Evolutionary conservation across 2,797 vertebrate genomes (phyloP).

Genomic region (Jordanella pulchra): DNA sequence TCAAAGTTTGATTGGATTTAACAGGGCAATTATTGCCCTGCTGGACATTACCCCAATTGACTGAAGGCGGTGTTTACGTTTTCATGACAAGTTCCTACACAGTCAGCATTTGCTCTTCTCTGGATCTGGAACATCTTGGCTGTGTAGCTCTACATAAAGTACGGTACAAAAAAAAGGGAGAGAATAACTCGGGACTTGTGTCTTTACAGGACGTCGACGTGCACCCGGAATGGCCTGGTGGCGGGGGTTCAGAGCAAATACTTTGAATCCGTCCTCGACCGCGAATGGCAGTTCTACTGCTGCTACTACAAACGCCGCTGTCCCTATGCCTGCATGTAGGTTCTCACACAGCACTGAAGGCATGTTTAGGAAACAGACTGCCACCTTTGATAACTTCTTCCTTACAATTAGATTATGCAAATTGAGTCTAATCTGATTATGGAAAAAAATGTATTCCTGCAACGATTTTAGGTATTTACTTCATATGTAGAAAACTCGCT

Average conservation of each 20-base stretch:
- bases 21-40: conserved; percentile 43
- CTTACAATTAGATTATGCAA: not conserved
- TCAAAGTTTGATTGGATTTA: conserved; percentile 59
- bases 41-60: conserved; percentile 52
- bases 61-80: conserved; percentile 55
- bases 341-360: conserved; percentile 19
- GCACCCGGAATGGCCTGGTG: conserved; percentile 93
- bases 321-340: conserved; percentile 95
- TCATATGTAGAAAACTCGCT: not conserved
- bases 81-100: conserved; percentile 65
- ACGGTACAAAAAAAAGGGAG: not conserved
- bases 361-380: not conserved
- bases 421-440: not conserved
- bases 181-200: conserved; percentile 20
- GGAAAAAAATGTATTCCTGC: not conserved
- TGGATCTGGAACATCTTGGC: conserved; percentile 35
- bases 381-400: not conserved
- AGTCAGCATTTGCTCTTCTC: conserved; percentile 43
- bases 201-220: conserved; percentile 89
- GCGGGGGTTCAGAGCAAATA: conserved; percentile 96
- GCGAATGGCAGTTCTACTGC: conserved; percentile 98
- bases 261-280: conserved; percentile 91
- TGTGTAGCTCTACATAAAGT: conserved; percentile 63
- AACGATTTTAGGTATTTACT: not conserved
- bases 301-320: conserved; percentile 91